These are phyloP conservation scores for Tolypeutes matacus DNA, from an alignment of 2,797 vertebrate species.

Conservation along the genomic window DNA sequence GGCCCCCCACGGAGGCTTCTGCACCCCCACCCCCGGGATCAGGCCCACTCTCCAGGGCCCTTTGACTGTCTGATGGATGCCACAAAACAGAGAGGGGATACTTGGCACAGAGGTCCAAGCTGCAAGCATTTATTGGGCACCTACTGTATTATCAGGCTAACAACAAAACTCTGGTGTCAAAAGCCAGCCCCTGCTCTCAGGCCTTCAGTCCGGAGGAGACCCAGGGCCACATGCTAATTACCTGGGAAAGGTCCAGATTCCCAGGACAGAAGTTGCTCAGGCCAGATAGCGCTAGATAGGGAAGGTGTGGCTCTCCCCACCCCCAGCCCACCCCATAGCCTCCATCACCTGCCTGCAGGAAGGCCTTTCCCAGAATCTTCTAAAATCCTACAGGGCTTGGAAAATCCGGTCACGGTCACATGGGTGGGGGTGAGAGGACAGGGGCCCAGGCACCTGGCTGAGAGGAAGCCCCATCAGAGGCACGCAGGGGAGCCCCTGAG, in stretches of 20 bases:
- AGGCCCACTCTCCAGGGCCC: background rate
- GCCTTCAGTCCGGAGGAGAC: background rate
- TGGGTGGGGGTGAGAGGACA: background rate
- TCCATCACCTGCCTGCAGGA: background rate
- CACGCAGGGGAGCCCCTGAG: background rate
- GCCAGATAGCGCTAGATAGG: too few relatives aligned
- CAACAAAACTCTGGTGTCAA: background rate
- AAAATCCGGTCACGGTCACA: background rate
- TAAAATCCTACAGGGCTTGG: background rate
- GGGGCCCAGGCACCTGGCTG: background rate
- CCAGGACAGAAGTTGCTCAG: background rate
- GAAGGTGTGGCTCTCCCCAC: background rate
- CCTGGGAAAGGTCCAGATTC: background rate
- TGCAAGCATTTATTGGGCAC: slow-evolving; percentile 31
- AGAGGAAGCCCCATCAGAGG: background rate
- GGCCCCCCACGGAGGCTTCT: background rate
- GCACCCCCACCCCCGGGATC: too few relatives aligned
- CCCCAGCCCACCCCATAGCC: background rate
- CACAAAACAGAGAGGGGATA: background rate
- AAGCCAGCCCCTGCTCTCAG: background rate
- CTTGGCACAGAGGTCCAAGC: background rate
- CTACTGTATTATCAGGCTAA: background rate
- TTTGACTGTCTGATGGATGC: background rate
- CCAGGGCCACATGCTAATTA: background rate
- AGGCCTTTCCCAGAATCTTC: background rate